Evolutionary conservation across 2,797 vertebrate species (phyloP).

Genomic region (Iguana delicatissima): DNA sequence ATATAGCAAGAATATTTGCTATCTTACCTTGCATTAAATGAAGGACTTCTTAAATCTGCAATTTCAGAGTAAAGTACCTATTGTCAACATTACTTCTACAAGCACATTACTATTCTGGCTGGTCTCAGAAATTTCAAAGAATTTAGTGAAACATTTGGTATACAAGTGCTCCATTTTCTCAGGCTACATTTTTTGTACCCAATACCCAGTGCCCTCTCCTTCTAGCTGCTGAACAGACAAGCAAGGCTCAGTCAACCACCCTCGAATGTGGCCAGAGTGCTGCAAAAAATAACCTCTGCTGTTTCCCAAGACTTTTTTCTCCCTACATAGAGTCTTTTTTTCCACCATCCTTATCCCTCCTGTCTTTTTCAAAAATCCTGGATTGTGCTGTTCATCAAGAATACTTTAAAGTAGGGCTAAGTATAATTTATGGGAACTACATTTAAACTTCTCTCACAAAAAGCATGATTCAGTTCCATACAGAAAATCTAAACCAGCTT

Average conservation of each 20-base stretch:
- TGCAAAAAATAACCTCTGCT: background rate
- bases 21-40: background rate
- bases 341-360: background rate
- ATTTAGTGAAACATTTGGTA: background rate
- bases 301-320: background rate
- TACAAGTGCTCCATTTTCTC: fast-evolving
- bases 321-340: background rate
- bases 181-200: background rate
- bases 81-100: background rate
- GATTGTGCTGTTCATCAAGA: background rate
- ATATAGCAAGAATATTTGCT: background rate
- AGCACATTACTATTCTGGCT: background rate
- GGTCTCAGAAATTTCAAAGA: background rate
- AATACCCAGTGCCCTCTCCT: background rate
- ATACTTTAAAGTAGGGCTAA: background rate
- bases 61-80: background rate
- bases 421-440: too few relatives aligned
- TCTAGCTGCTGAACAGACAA: constrained; percentile 25
- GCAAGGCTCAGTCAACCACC: background rate
- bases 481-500: background rate
- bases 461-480: background rate
- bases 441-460: background rate
- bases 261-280: background rate
- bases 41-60: background rate
- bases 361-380: background rate